These are phyloP conservation scores for Geococcyx californianus DNA, from an alignment of 2,113 vertebrate genomes.

Conservation along the genomic window DNA sequence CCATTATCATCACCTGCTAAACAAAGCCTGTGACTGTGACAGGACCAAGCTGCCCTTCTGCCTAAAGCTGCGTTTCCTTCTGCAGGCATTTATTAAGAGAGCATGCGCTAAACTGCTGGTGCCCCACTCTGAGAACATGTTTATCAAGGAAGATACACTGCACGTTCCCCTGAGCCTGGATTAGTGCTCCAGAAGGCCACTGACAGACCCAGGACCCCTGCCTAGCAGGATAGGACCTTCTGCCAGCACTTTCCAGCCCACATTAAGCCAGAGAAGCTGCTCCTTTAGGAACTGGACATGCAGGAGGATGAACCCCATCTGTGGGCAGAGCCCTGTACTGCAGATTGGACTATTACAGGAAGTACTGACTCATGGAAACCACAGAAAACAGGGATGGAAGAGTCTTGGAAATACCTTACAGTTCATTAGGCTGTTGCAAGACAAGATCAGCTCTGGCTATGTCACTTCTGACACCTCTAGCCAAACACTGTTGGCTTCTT, in stretches of 20 bases:
- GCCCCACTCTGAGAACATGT: accelerated
- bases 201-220: not conserved
- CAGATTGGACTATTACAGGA: not conserved
- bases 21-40: not conserved
- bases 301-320: not conserved
- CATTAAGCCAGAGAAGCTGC: not conserved
- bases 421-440: not conserved
- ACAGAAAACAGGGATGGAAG: not conserved
- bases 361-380: not conserved
- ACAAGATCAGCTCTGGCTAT: not conserved
- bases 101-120: not conserved
- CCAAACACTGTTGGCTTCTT: not conserved
- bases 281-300: not conserved
- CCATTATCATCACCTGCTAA: accelerated
- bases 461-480: not conserved
- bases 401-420: not conserved
- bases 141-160: not conserved
- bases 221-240: not conserved
- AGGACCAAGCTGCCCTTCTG: accelerated
- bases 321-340: not conserved
- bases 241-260: not conserved
- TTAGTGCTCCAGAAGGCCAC: not conserved
- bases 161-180: not conserved
- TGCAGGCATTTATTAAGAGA: not conserved
- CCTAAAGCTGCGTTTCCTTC: not conserved